A percentile compares a stretch with the other conserved stretches of the same genome.
These are phyloP conservation scores for Lipotes vexillifer DNA, from an alignment of 2,113 vertebrate genomes.

Conservation along the genomic window DNA sequence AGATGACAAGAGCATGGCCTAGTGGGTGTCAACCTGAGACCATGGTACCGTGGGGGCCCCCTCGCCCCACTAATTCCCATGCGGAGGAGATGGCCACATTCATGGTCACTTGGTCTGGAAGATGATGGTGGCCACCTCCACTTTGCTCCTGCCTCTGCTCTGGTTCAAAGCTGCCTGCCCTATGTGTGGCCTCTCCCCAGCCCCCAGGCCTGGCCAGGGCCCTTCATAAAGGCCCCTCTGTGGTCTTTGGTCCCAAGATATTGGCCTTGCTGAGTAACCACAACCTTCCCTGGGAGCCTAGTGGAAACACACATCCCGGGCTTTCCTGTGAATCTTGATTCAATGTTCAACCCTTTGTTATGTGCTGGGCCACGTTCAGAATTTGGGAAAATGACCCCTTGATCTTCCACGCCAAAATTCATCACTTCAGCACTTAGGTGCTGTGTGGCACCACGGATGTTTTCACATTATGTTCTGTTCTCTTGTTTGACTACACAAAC, in stretches of 20 bases:
- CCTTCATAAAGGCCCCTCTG: not conserved
- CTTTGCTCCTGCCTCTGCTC: not conserved
- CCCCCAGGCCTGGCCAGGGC: not conserved
- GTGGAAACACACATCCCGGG: not conserved
- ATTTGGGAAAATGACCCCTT: not conserved
- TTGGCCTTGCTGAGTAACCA: not conserved
- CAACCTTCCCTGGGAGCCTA: not conserved
- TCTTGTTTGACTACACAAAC: not conserved
- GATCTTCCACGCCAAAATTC: not conserved
- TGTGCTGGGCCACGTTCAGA: not conserved
- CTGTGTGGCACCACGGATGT: not conserved
- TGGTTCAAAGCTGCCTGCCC: not conserved
- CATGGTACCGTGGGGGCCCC: rapidly evolving
- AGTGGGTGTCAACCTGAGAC: not conserved
- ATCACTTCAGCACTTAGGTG: not conserved
- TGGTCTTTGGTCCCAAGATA: not conserved
- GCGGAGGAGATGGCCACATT: not conserved
- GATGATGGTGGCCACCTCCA: not conserved
- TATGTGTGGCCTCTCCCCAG: not conserved
- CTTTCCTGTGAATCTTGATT: not conserved
- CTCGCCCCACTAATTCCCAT: not conserved
- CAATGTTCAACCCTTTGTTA: not conserved
- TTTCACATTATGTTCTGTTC: not conserved
- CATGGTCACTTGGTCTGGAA: not conserved
- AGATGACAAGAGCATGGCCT: not conserved